Evolutionary conservation across 2,888 invertebrate species (phyloP), one percentile per base, ranked within the genome.

Genomic region (Romanomermis culicivorax): DNA sequence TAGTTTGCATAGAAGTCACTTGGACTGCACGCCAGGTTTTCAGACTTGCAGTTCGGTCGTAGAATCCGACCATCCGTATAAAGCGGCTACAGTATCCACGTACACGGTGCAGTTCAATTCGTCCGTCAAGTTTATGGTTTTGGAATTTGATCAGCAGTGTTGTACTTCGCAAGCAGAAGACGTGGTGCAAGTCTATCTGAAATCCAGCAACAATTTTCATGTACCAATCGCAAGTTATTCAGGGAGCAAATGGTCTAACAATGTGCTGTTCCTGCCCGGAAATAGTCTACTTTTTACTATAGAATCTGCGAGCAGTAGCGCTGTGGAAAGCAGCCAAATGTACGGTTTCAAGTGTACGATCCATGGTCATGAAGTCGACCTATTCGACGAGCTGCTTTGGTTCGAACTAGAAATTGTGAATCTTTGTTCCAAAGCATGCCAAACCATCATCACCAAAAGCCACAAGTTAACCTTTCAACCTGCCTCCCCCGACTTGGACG

Each of bases 41-140:
- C n/a, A 7, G 11, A 20, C 47, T 7, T 7, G 11, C 23, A 20
- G n/a, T 7, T n/a, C n/a, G 11, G 55, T 63, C 25, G 61, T 64
- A 7, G 93, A 95, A 72, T 89, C 89, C 69, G 88, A 89, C 43
- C 95, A 95, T 75, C 95, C 95, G 0, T 95, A 95, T 71, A 84
- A 84, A 70, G 82, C 85, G 43, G 70, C 69, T 26, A 65, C 66
- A 24, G 68, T 73, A 1, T 2, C 1, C 20, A 42, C 29, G 11
- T 57, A 63, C 53, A 55, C 59, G 69, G 87, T 91, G 7, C 76
- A 80, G 43, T 93, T 95, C 72, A 88, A 91, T 0, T 75, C 81
- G 1, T 77, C 77, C 60, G 85, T 95, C 1, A 82, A 84, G 60
- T 91, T 91, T 85, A 76, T 95, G 66, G 83, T 84, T 17, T 72